Evolutionary conservation across 37 sponge, comb jelly and placozoan species (phyloP), one percentile per base, ranked within the genome.

Genomic region (Spongilla lacustris): DNA sequence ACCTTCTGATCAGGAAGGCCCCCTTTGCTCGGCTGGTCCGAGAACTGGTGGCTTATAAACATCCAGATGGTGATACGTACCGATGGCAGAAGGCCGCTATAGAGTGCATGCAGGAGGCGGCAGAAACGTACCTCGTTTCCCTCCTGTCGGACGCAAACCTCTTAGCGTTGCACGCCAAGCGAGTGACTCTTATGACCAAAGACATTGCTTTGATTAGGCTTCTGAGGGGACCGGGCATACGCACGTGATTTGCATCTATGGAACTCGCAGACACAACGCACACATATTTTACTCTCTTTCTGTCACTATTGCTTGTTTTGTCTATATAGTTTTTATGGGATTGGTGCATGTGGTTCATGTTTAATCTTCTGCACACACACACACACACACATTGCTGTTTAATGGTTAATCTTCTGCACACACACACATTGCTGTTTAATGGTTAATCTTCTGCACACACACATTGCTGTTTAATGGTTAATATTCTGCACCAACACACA

Each of bases 51-150:
- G 11, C 73, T 29, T n/a, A 32, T 9, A 37, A 28, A n/a, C 81
- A 87, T 75, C 90, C 90, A 5, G 14, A 26, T 25, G 81, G 84
- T 1, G 13, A 29, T 0, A 50, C 81, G 58, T 87, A 90, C 30
- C 38, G 88, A 38, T 94, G 94, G 94, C 90, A 94, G 70, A 24
- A 35, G 33, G 85, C 90, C 23, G 88, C 88, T 2, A 36, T 94
- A 0, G 91, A 90, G 82, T 94, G 94, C 58, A 75, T 94, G 19
- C 93, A 94, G 27, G 94, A 94, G 81, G 94, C 94, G 0, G 31
- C 79, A 69, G 94, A 94, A 81, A 91, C 91, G 2, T 94, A 85
- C 73, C 41, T 94, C 29, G 88, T 94, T 17, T 13, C 19, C 69
- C 69, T 94, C 27, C 50, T 94, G 8, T 75, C 91, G 2, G 94